Conservation (phyloP, 1,140 invertebrate genomes). For the Brachionus rotundiformis region DNA sequence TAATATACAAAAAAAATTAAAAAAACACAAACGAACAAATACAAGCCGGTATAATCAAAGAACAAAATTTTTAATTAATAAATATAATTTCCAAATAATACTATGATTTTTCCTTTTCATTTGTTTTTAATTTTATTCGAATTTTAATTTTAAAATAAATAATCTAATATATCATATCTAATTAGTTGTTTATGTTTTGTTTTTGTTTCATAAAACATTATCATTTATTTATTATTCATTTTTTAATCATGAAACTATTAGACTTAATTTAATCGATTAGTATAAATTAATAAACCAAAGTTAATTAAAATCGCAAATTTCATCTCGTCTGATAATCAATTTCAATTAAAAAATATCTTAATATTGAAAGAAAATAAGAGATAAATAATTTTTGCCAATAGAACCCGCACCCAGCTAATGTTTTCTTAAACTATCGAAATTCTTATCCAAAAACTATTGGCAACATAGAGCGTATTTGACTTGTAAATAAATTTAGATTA, state of each 20-base stretch:
- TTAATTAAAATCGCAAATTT: not conserved
- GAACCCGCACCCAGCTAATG: too few relatives aligned
- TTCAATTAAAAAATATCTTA: not conserved
- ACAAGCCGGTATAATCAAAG: not conserved
- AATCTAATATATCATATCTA: too few relatives aligned
- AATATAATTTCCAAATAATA: not conserved
- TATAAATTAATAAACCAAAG: not conserved
- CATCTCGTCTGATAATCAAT: not conserved
- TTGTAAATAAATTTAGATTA: not conserved
- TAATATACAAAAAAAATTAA: not conserved
- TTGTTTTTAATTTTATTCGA: conserved; percentile 4
- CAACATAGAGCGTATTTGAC: not conserved
- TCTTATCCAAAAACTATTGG: not conserved
- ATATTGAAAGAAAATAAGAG: too few relatives aligned
- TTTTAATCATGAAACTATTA: conserved; percentile 5
- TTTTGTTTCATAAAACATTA: not conserved
- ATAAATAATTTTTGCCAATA: too few relatives aligned
- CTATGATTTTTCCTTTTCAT: not conserved
- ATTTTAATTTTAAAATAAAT: not conserved
- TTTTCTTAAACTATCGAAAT: not conserved
- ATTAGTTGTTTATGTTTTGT: not conserved
- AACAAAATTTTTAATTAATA: not conserved
- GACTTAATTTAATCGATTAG: not conserved
- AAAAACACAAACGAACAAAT: too few relatives aligned
- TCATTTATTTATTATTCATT: not conserved